Percentiles rank a stretch among this genome's conserved stretches.
phyloP scores from a whole-genome alignment of 2,888 invertebrate species.

The Sinohyriopsis cumingii region DNA sequence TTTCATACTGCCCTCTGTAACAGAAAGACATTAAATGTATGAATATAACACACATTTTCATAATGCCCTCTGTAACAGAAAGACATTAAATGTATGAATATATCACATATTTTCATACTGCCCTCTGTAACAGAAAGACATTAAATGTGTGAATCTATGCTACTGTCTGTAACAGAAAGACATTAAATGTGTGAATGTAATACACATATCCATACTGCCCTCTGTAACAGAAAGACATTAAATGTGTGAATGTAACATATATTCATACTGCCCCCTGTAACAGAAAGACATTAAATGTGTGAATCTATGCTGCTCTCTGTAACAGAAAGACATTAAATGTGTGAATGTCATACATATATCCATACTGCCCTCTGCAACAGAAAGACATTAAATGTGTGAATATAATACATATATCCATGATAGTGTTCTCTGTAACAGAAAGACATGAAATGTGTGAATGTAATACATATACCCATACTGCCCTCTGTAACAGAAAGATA shows the following conservation, averaged over 20 bases:
- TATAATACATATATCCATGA: background rate
- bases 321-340: no score
- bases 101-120: background rate
- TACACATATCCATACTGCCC: background rate
- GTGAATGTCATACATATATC: conserved; percentile 15
- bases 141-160: conserved; percentile 21
- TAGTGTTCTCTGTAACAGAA: background rate
- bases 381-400: background rate
- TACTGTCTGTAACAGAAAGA: conserved; percentile 40
- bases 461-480: no score
- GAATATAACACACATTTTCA: background rate
- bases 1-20: conserved; percentile 50
- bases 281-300: no score
- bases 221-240: conserved; percentile 25
- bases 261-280: background rate
- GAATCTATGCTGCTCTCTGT: no score
- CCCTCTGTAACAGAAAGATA: no score
- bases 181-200: background rate
- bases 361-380: conserved; percentile 48
- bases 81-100: background rate
- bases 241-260: background rate
- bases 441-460: no score
- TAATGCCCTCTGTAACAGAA: background rate
- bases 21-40: background rate
- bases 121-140: background rate